Base-by-base conservation (phyloP, 2,888 invertebrate species). In the Caenorhabditis auriculariae region DNA sequence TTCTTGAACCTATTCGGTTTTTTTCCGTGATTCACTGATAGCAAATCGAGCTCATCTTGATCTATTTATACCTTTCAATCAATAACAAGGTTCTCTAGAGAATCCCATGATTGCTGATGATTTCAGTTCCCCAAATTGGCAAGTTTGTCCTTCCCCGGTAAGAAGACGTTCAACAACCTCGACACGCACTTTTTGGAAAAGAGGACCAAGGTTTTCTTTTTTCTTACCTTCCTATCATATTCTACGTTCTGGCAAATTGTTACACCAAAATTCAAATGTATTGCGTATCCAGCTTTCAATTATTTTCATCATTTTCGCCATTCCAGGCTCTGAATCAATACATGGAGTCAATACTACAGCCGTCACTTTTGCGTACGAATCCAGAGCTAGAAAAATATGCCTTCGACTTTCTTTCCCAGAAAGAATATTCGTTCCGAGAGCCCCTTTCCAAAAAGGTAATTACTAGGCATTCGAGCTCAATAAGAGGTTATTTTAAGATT, bases 151-250 rank as follows among this genome's bases (percentile, higher is more conserved):
- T 91, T 93, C 80, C 94, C 94, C 0, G 91, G 89, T 0, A 95
- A 94, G 83, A 92, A 92, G 82, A 89, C 93, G 44, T 91, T 94
- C 82, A 91, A 93, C 80, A 94, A 93, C 81, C 90, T 91, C 82
- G 91, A 91, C 55, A 80, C 83, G 60, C 84, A 84, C 27, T 86
- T 94, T 24, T 84, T 94, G 52, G 93, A 94, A 82, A 89, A 88
- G 75, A 86, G 94, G 19, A 91, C 91, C 86, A 82, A 82, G 60
- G 85, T 55, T 28, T 44, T 19, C 9, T 24, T 15, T 15, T 44
- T 19, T 44, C 12, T 44, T 44, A 1, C 19, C 19, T 9, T 28
- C 27, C 12, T 7, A 28, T n/a, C 3, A 9, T 4, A 9, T n/a
- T 41, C 9, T 17, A n/a, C 19, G 38, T 52, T 2, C 19, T 50